Base-by-base conservation (phyloP, 2,797 vertebrate genomes). In the Spondyliosoma cantharus region DNA sequence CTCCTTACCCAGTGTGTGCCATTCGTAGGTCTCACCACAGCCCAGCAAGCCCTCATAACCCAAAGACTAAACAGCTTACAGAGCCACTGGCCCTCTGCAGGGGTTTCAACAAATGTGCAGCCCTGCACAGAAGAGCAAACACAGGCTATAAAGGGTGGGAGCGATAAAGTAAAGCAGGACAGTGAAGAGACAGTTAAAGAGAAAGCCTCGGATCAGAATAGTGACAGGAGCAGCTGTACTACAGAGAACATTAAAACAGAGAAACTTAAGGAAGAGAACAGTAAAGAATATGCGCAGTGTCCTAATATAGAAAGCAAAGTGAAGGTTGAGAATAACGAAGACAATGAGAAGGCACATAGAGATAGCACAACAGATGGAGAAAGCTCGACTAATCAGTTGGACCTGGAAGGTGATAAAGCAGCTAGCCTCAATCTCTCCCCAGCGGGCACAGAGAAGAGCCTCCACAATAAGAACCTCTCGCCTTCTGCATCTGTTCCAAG, bases 11-110 rank as follows among this genome's bases (percentile, higher is more conserved):
- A 95, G 85, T 93, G 95, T 45, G 92, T 96, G 83, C 95, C 96
- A 83, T 92, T 96, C 5, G 93, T 95, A 79, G 94, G 95, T 89
- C 94, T 96, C 82, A 94, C 79, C 62, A 71, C 95, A 83, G 91
- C 95, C 76, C 95, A 96, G 91, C 95, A 96, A 92, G 94, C 95
- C 73, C 94, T 96, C 63, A 80, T 96, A 89, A 91, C 94, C 90
- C 95, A 96, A 94, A 95, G 95, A 95, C 92, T 95, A 75, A 90
- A 87, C 82, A 94, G 89, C 86, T 92, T 95, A 86, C 94, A 95
- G 85, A 95, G 83, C 91, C 95, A 95, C 83, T 95, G 95, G 94
- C 87, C 93, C 74, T 84, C 94, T 64, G 81, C 89, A 49, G 92
- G 91, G 75, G 64, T 93, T 72, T 76, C 88, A 52, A 56, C 86